These are phyloP conservation scores for Callithrix jacchus DNA, from an alignment of 2,113 vertebrate species.

Conservation along the genomic window DNA sequence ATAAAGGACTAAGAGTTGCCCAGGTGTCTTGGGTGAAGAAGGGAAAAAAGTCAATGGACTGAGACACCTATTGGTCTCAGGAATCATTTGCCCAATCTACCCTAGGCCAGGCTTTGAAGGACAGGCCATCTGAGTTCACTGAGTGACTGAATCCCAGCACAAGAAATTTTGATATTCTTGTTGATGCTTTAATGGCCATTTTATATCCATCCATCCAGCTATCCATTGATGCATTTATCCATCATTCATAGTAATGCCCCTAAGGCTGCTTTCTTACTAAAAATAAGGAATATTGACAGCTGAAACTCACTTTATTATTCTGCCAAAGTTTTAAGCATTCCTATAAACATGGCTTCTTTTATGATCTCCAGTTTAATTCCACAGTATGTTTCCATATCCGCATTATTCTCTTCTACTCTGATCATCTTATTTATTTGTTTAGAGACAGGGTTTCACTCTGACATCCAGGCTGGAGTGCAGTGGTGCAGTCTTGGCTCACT, in stretches of 20 bases:
- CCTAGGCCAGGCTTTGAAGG: neutral
- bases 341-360: neutral
- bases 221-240: neutral
- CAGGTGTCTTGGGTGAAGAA: neutral
- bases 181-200: neutral
- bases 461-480: no score
- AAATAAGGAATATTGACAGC: neutral
- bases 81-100: neutral
- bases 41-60: neutral
- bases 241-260: neutral
- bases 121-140: neutral
- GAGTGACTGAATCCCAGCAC: neutral
- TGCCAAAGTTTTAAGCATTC: neutral
- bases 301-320: neutral
- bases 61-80: neutral
- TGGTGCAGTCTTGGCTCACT: no score
- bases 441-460: no score
- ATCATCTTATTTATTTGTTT: neutral
- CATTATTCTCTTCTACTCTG: neutral
- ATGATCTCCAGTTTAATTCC: neutral
- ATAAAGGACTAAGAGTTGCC: neutral
- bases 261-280: neutral
- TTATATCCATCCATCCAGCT: neutral
- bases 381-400: neutral
- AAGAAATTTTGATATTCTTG: neutral